phyloP scores from a whole-genome alignment of 2,797 vertebrate species.

The Galago senegalensis region DNA sequence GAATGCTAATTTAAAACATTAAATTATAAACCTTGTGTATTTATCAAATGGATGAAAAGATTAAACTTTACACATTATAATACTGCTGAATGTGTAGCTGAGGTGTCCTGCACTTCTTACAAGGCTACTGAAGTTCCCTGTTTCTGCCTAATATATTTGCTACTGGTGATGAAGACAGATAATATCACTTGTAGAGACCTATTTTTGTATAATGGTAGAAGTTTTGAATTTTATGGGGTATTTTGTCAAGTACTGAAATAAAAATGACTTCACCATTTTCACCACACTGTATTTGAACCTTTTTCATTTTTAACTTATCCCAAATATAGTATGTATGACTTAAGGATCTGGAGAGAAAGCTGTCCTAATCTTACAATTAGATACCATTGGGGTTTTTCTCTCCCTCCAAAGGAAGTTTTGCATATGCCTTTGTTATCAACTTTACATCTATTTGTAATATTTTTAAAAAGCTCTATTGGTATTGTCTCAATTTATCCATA shows the following conservation, averaged over 20 bases:
- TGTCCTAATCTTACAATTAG: slow-evolving; percentile 5
- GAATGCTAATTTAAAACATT: slow-evolving; percentile 99
- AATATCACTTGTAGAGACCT: slow-evolving; percentile 97
- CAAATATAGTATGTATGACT: neutral
- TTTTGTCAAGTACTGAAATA: slow-evolving; percentile 99
- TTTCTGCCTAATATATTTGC: slow-evolving; percentile 94
- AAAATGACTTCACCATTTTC: slow-evolving; percentile 96
- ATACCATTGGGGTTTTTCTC: neutral
- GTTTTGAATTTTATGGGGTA: slow-evolving; percentile 98
- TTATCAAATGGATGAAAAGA: slow-evolving; percentile 92
- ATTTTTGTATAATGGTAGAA: slow-evolving; percentile 99
- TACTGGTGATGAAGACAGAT: slow-evolving; percentile 92
- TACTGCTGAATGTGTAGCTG: slow-evolving; percentile 88
- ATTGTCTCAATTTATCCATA: slow-evolving; percentile 17
- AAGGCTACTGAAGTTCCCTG: slow-evolving; percentile 94
- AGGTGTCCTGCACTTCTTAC: slow-evolving; percentile 92
- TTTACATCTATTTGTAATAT: neutral
- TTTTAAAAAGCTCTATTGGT: slow-evolving; percentile 5
- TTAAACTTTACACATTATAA: slow-evolving; percentile 84
- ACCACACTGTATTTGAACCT: slow-evolving; percentile 75
- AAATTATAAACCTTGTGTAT: slow-evolving; percentile 96
- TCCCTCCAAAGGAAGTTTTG: neutral
- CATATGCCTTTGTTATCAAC: neutral
- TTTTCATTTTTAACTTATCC: slow-evolving; percentile 60
- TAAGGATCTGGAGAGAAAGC: neutral